A percentile compares a stretch with the other conserved stretches of the same genome.
Evolutionary conservation across 2,888 invertebrate species (phyloP).

Genomic region (Lasioglossum figueresi): DNA sequence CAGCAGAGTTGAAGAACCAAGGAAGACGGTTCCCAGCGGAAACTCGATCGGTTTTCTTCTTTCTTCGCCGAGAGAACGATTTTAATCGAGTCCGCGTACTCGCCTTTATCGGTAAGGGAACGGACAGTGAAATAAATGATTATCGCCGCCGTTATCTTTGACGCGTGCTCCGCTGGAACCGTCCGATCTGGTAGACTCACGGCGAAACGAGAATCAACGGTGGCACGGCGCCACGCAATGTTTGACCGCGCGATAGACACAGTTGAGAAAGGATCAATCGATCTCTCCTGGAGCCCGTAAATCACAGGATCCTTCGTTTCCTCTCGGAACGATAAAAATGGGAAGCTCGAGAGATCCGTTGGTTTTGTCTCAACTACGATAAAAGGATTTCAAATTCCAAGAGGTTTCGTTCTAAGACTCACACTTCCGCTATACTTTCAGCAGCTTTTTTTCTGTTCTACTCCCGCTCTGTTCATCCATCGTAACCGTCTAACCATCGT

Average conservation of each 20-base stretch:
- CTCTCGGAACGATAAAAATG: background rate
- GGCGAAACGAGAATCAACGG: constrained; percentile 62
- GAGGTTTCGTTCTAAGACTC: background rate
- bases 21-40: constrained; percentile 2
- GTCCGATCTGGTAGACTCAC: constrained; percentile 25
- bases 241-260: constrained; percentile 4
- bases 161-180: constrained; percentile 34
- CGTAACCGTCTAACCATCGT: constrained; percentile 36
- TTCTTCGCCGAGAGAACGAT: constrained; percentile 3
- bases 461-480: constrained; percentile 25
- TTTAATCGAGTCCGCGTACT: constrained; percentile 41
- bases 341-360: background rate
- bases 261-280: constrained; percentile 4
- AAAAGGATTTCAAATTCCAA: background rate
- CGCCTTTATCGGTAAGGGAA: constrained; percentile 5
- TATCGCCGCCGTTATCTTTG: constrained; percentile 20
- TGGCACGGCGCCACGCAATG: constrained; percentile 12
- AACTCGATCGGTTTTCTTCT: constrained; percentile 16
- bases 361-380: background rate
- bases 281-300: background rate
- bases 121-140: constrained; percentile 48
- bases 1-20: constrained; percentile 5
- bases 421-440: constrained; percentile 19
- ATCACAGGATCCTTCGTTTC: constrained; percentile 9
- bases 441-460: constrained; percentile 30